phyloP scores from a whole-genome alignment of 2,797 vertebrate species.

The Karalla daura region DNA sequence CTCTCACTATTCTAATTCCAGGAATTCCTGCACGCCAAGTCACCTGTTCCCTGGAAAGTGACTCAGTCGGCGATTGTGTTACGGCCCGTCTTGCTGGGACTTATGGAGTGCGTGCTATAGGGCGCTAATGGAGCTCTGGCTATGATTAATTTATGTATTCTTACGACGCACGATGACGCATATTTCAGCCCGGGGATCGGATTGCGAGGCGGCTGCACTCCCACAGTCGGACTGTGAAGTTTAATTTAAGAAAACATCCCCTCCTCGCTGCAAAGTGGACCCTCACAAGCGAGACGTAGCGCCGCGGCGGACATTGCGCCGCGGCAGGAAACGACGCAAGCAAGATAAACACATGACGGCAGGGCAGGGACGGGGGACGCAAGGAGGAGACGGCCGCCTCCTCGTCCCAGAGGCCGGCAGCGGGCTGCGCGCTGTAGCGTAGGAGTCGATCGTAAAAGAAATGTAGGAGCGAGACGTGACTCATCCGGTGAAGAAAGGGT shows the following conservation, averaged over 20 bases:
- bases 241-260: conserved; percentile 51
- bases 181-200: conserved; percentile 32
- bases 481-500: neutral
- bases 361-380: neutral
- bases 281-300: neutral
- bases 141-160: conserved; percentile 24
- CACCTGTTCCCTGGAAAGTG: neutral
- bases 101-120: neutral
- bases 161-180: conserved; percentile 20
- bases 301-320: conserved; percentile 28
- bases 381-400: conserved; percentile 17
- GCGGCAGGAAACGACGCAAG: conserved; percentile 49
- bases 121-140: conserved; percentile 6
- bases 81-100: neutral
- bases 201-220: conserved; percentile 32
- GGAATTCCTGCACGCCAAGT: neutral
- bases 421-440: neutral
- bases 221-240: neutral
- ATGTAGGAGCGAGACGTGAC: neutral
- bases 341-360: conserved; percentile 66
- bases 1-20: too few relatives aligned
- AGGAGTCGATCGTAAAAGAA: conserved; percentile 4
- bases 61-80: neutral
- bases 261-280: conserved; percentile 9
- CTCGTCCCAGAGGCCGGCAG: conserved; percentile 33